phyloP scores from a whole-genome alignment of 2,113 vertebrate genomes.

The Gymnogyps californianus region DNA sequence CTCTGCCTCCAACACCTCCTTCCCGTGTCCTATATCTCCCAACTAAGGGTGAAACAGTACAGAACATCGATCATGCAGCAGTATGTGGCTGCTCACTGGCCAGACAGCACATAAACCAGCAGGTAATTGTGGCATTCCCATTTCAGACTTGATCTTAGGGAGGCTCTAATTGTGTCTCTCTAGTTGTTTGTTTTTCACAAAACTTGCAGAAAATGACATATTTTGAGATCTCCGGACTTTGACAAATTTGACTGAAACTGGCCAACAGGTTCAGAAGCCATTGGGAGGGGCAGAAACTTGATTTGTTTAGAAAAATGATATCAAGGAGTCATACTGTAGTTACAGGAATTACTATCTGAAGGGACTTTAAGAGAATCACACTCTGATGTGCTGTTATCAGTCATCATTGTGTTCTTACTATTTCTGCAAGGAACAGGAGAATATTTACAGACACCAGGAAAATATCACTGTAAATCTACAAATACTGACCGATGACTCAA shows the following conservation, averaged over 20 bases:
- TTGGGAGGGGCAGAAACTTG: not conserved
- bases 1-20: not conserved
- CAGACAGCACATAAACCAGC: not conserved
- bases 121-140: not conserved
- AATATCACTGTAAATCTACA: not conserved
- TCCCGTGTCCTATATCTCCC: not conserved
- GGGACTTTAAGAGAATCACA: not conserved
- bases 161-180: not conserved
- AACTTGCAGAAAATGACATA: not conserved
- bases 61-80: not conserved
- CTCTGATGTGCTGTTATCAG: not conserved
- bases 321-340: not conserved
- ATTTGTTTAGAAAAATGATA: not conserved
- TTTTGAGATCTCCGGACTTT: not conserved
- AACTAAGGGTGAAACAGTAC: not conserved
- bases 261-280: not conserved
- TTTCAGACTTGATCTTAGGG: not conserved
- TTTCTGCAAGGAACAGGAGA: not conserved
- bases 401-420: not conserved
- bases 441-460: not conserved
- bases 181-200: not conserved
- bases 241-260: not conserved
- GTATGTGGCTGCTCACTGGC: not conserved
- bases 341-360: not conserved
- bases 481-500: not conserved